Base-by-base conservation (phyloP, 2,888 invertebrate species). In the Coleophora flavipennella region DNA sequence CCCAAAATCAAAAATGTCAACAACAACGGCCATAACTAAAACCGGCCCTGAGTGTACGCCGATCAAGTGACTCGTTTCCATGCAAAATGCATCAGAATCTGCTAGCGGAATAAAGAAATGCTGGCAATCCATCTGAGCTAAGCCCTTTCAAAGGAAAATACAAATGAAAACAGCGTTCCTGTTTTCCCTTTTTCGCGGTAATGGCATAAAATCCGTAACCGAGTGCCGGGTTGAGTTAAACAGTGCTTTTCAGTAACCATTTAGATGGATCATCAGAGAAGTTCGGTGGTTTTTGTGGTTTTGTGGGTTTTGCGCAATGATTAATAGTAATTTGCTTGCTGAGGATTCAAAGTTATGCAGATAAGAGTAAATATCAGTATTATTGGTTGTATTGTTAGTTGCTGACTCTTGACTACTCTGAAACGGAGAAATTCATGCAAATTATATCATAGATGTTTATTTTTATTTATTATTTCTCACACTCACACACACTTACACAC, bases 31-130 rank as follows among this genome's bases (percentile, higher is more conserved):
- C n/a, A n/a, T n/a, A n/a, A n/a, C n/a, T n/a, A n/a, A n/a, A n/a
- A n/a, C n/a, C n/a, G n/a, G n/a, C n/a, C n/a, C n/a, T n/a, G n/a
- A n/a, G n/a, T 33, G 14, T 33, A 20, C 33, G 33, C 33, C 33
- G 33, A 33, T 20, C 38, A 32, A 20, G 40, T 37, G 34, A 40
- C 31, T 39, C 33, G 33, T 36, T 39, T 39, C 32, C 39, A 25
- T 10, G 12, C 13, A 42, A 40, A 43, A 28, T 37, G 29, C 31
- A 33, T 20, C 28, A 33, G 33, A 41, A 41, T 38, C 38, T 8
- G 3, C 14, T 13, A 10, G 13, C 29, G 25, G 10, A 25, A 36
- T 9, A 31, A 25, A 32, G 13, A 31, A 20, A 13, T 9, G 12
- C 12, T 32, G 12, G 12, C 32, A 32, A 13, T 32, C 13, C 6